These are phyloP conservation scores for Drosophila carrolli DNA, from an alignment of 1,140 invertebrate genomes.

Conservation along the genomic window DNA sequence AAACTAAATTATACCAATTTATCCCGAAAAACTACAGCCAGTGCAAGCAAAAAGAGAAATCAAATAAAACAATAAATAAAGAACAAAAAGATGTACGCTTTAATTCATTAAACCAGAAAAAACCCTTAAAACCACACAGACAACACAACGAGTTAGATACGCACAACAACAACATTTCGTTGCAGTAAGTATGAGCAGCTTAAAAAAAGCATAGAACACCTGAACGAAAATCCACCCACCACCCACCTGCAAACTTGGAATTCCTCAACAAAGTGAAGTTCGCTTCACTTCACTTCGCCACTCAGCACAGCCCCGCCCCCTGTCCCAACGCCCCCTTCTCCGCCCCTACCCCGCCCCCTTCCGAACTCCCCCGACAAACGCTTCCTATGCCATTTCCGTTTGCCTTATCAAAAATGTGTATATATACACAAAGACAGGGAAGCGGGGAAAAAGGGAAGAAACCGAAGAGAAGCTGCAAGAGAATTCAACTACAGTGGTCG, in stretches of 20 bases:
- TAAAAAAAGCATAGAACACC: constrained; percentile 39
- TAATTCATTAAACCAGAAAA: constrained; percentile 47
- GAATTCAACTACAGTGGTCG: constrained; percentile 29
- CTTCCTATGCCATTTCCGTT: constrained; percentile 79
- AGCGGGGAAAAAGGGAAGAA: constrained; percentile 5
- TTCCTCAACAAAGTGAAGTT: constrained; percentile 62
- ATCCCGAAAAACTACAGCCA: constrained; percentile 36
- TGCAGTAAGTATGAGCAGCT: constrained; percentile 73
- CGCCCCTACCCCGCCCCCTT: neutral
- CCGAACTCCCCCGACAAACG: constrained; percentile 18
- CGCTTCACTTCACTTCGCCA: constrained; percentile 71
- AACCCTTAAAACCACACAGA: constrained; percentile 43
- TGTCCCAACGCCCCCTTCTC: neutral
- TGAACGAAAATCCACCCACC: constrained; percentile 13
- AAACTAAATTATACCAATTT: constrained; percentile 15
- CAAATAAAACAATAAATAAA: constrained; percentile 34
- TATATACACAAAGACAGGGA: constrained; percentile 45
- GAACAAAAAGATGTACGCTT: constrained; percentile 32
- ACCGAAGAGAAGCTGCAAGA: constrained; percentile 18
- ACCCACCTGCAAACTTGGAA: constrained; percentile 41
- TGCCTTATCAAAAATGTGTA: constrained; percentile 77
- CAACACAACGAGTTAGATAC: constrained; percentile 57
- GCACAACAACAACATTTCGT: constrained; percentile 45
- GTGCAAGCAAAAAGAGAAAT: constrained; percentile 46
- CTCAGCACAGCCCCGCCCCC: constrained; percentile 26